Percentiles rank a stretch among this genome's conserved stretches.
Conservation (phyloP, 2,888 invertebrate species). For the Aspidiotus destructor region DNA sequence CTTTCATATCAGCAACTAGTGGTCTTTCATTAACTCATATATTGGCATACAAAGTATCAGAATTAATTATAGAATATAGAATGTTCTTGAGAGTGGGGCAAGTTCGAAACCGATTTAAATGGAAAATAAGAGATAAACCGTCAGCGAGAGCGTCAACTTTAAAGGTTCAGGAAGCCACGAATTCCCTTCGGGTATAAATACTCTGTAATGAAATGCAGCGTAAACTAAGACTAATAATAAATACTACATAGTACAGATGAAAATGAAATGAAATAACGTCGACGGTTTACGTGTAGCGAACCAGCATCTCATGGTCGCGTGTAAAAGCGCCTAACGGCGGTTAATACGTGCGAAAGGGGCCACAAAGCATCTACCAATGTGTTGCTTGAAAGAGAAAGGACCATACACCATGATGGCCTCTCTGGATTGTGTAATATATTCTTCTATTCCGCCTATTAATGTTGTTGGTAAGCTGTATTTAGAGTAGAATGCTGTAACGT, state of each 20-base stretch:
- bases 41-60: too few relatives aligned
- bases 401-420: conserved; percentile 32
- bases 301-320: background rate
- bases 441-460: conserved; percentile 32
- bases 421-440: conserved; percentile 30
- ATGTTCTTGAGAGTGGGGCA: background rate
- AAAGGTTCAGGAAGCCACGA: too few relatives aligned
- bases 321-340: conserved; percentile 27
- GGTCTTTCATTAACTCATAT: too few relatives aligned
- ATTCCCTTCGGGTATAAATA: too few relatives aligned
- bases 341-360: conserved; percentile 11
- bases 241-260: too few relatives aligned
- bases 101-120: background rate
- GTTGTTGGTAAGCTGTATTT: conserved; percentile 14
- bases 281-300: too few relatives aligned
- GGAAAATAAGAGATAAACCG: background rate
- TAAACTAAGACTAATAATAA: too few relatives aligned
- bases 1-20: too few relatives aligned
- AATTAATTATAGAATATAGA: too few relatives aligned
- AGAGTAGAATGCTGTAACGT: conserved; percentile 30
- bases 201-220: too few relatives aligned
- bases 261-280: too few relatives aligned
- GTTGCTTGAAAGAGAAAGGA: conserved; percentile 32
- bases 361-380: conserved; percentile 23
- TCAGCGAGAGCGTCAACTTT: too few relatives aligned